Evolutionary conservation across 1,140 invertebrate species (phyloP).

Genomic region (Megalonaias nervosa): DNA sequence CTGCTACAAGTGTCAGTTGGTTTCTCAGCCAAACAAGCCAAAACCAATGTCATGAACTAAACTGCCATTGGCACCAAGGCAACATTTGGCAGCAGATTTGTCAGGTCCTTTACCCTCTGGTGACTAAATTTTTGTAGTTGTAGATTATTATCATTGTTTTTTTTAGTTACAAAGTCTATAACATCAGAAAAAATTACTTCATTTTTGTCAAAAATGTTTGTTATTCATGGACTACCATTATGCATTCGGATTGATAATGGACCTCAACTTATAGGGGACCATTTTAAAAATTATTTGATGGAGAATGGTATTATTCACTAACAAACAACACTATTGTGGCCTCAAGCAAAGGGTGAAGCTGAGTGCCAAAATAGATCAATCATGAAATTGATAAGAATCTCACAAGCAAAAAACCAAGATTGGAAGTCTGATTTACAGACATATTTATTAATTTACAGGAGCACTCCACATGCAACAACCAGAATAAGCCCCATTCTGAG

Average conservation of each 20-base stretch:
- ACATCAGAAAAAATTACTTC: conserved; percentile 6
- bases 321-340: conserved; percentile 33
- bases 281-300: conserved; percentile 28
- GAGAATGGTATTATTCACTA: conserved; percentile 33
- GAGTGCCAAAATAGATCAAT: conserved; percentile 48
- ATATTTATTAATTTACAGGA: conserved; percentile 42
- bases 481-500: conserved; percentile 14
- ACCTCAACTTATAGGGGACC: conserved; percentile 4
- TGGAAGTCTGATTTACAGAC: conserved; percentile 35
- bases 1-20: no score
- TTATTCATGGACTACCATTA: conserved; percentile 1
- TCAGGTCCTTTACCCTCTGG: conserved; percentile 8
- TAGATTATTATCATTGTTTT: conserved; percentile 16
- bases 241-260: not conserved
- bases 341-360: conserved; percentile 50
- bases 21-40: not conserved
- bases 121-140: conserved; percentile 10
- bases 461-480: conserved; percentile 43
- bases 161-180: not conserved
- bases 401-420: conserved; percentile 34
- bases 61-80: not conserved
- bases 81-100: conserved; percentile 12
- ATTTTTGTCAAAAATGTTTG: not conserved
- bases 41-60: not conserved
- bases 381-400: conserved; percentile 44